Base-by-base conservation (phyloP, 2,113 vertebrate genomes). In the Neolamprologus kungweensis region DNA sequence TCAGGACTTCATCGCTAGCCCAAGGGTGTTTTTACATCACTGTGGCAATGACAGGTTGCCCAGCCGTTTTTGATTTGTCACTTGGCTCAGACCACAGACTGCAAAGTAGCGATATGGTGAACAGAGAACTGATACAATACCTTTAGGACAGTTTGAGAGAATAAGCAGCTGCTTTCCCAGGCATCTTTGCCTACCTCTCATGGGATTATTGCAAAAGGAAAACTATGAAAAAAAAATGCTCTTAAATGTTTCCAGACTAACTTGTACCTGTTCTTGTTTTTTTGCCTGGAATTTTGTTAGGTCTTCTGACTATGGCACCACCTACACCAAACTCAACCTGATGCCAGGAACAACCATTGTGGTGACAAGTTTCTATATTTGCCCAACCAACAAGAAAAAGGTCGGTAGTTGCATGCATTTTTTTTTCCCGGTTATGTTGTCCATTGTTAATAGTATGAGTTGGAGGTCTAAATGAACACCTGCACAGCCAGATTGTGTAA, bases 331-430 rank as follows among this genome's bases (percentile, higher is more conserved):
- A 91, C 94, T 99, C 88, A 98, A 98, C 90, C 95, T 99, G 35
- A 97, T 99, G 95, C 98, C 98, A 1, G 98, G 98, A 5, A 97
- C 97, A 50, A 96, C 97, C 87, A 97, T 98, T 1, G 96, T 99
- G 83, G 97, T 99, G 42, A 98, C 98, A 93, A 99, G 97, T 94
- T 99, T 99, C 97, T 99, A 98, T 96, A 99, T 99, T 91, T 99
- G 98, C 85, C 98, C 98, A 1, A 97, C 97, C 84, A 99, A 99
- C 94, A 99, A 99, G 95, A 98, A 97, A 88, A 99, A 99, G 98
- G 98, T 99, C 96, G 2, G 97, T 54, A 17, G 28, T 9, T 5
- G 3, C 10, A 14, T 28, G 19, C 1, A 13, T n/a, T 8, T 53
- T 16, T 16, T 16, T 3, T 5, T 2, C 7, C 75, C 33, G 2